phyloP scores from a whole-genome alignment of 1,140 invertebrate species.

The Vanessa tameamea region DNA sequence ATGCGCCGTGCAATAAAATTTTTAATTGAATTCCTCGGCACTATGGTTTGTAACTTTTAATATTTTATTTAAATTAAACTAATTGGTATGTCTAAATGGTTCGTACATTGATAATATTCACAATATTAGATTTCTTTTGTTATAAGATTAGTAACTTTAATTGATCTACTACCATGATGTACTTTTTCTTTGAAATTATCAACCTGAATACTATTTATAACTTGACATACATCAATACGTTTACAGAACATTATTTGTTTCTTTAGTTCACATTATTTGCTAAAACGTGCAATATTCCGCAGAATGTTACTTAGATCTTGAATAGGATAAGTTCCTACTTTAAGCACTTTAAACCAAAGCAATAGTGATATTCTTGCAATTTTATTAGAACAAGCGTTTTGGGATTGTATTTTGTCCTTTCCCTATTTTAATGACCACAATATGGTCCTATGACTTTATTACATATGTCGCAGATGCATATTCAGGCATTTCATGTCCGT shows the following conservation, averaged over 20 bases:
- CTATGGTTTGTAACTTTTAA: constrained; percentile 36
- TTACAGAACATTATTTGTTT: background rate
- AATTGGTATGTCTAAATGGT: constrained; percentile 20
- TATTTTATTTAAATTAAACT: constrained; percentile 30
- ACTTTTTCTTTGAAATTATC: no score
- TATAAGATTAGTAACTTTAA: no score
- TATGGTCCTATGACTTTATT: constrained; percentile 1
- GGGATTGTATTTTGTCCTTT: constrained; percentile 26
- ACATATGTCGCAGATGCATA: no score
- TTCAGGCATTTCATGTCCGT: background rate
- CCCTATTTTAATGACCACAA: constrained; percentile 26
- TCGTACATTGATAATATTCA: background rate
- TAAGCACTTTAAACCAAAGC: background rate
- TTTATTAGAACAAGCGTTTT: constrained; percentile 29
- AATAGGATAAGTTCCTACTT: constrained; percentile 6
- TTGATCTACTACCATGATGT: no score
- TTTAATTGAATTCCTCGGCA: constrained; percentile 54
- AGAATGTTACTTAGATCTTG: background rate
- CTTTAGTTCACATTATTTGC: background rate
- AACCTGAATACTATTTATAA: no score
- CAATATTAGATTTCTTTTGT: background rate
- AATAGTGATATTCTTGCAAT: constrained; percentile 20
- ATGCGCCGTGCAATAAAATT: constrained; percentile 54
- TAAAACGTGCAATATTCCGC: background rate
- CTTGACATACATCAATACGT: no score